Base-by-base conservation (phyloP, 2,797 vertebrate species). In the Scyliorhinus canicula region DNA sequence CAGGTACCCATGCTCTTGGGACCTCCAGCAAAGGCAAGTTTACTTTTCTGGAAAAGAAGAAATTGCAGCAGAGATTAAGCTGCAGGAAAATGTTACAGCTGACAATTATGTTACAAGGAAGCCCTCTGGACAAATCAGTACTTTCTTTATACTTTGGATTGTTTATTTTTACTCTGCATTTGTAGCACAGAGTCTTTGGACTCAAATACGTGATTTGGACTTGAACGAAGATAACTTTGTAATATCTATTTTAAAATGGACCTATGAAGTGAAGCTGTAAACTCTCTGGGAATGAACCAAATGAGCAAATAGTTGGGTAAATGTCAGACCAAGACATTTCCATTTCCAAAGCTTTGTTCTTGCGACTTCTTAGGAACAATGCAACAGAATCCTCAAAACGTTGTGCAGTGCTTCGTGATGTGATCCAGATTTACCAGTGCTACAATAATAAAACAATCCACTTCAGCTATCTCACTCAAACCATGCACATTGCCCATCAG, bases 1-100 rank as follows among this genome's bases (percentile, higher is more conserved):
- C 98, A 99, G 98, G 98, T 98, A 47, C 99, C 99, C 1, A 98
- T 99, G 96, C 96, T 99, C 95, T 96, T 99, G 96, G 98, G 98
- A 0, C 98, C 98, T 0, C 98, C 98, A 0, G 98, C 98, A 97
- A 99, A 99, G 97, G 98, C 98, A 31, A 98, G 98, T 0, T 99
- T 99, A 97, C 98, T 99, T 95, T 98, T 99, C 94, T 97, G 99
- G 97, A 98, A 98, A 96, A 98, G 97, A 95, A 98, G 97, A 96
- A 98, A 98, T 97, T 96, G 97, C 97, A 98, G 98, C 96, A 97
- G 97, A 95, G 98, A 99, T 96, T 99, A 98, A 97, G 95, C 86
- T n/a, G 95, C 16, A 55, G 31, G 44, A 71, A 52, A 71, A 94
- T 52, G 47, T 74, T 71, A 94, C 93, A 74, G 50, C 67, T 16